Percentiles rank a stretch among this genome's conserved stretches.
These are phyloP conservation scores for Lordiphosa mommai DNA, from an alignment of 1,140 invertebrate genomes.

Conservation along the genomic window DNA sequence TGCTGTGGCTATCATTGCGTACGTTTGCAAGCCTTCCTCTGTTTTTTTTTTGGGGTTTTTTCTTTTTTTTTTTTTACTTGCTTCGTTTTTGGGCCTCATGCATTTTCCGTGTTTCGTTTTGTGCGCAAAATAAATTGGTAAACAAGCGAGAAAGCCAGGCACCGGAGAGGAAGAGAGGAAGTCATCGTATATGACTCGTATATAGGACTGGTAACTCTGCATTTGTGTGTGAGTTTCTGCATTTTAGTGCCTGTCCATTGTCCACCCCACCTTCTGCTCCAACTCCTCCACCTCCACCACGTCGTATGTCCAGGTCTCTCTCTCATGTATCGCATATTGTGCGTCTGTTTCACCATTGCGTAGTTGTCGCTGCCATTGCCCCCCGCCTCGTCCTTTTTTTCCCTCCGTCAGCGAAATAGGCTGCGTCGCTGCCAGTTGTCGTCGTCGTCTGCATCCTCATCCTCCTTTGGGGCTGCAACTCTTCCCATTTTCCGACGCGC, in stretches of 20 bases:
- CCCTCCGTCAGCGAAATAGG: conserved; percentile 41
- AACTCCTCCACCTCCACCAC: background rate
- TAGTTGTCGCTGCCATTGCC: background rate
- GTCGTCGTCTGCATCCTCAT: conserved; percentile 2
- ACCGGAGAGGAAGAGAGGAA: conserved; percentile 25
- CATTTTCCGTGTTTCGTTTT: conserved; percentile 76
- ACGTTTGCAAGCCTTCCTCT: conserved; percentile 24
- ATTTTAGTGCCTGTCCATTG: conserved; percentile 58
- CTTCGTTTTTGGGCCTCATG: conserved; percentile 41
- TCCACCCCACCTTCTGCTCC: conserved; percentile 14
- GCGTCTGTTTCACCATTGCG: conserved; percentile 31
- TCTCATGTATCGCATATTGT: conserved; percentile 48
- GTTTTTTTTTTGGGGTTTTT: conserved; percentile 5
- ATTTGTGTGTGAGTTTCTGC: conserved; percentile 40
- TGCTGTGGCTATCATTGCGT: conserved; percentile 60
- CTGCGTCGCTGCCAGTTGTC: conserved; percentile 30
- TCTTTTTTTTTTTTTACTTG: conserved; percentile 10
- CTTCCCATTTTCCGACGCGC: conserved; percentile 16
- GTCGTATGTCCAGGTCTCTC: background rate
- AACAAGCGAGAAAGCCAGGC: conserved; percentile 59
- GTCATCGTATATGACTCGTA: conserved; percentile 60
- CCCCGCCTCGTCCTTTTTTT: conserved; percentile 1
- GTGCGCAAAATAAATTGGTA: conserved; percentile 76
- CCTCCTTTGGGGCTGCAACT: conserved; percentile 2
- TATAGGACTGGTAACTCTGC: conserved; percentile 35